phyloP scores from a whole-genome alignment of 1,140 invertebrate genomes.

The Atta cephalotes region DNA sequence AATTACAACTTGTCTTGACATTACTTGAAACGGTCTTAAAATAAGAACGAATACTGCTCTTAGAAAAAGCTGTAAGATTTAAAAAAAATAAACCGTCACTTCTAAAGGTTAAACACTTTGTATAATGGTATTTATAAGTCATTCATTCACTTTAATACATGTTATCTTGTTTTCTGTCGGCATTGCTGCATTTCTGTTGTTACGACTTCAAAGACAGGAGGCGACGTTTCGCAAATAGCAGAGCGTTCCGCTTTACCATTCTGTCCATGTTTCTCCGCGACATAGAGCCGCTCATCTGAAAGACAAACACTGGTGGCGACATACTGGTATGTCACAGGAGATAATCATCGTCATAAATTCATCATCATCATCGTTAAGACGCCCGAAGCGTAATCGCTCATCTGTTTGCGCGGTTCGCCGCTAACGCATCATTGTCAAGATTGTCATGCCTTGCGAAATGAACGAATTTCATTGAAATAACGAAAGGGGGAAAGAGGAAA shows the following conservation, averaged over 20 bases:
- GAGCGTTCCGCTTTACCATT: conserved; percentile 49
- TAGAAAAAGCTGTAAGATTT: too few species aligned
- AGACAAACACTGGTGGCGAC: conserved; percentile 79
- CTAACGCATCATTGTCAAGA: conserved; percentile 74
- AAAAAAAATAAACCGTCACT: too few species aligned
- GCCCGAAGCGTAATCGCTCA: conserved; percentile 79
- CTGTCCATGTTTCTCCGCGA: conserved; percentile 15
- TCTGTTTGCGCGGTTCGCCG: conserved; percentile 68
- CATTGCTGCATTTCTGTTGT: conserved; percentile 8
- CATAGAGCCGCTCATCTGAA: conserved; percentile 60
- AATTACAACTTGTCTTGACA: too few species aligned
- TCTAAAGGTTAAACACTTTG: too few species aligned
- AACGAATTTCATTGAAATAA: conserved; percentile 77
- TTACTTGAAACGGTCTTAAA: too few species aligned
- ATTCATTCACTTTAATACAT: neutral
- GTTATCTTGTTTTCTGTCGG: conserved; percentile 3
- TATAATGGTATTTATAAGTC: neutral
- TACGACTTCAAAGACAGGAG: conserved; percentile 30
- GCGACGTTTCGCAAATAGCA: conserved; percentile 58
- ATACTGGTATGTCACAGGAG: conserved; percentile 73
- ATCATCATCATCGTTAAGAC: conserved; percentile 76
- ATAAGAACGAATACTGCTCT: too few species aligned
- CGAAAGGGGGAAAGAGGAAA: too few species aligned
- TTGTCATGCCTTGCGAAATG: conserved; percentile 72
- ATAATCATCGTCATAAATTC: conserved; percentile 82